Evolutionary conservation across 2,797 vertebrate species (phyloP).

Genomic region (Balearica regulorum): DNA sequence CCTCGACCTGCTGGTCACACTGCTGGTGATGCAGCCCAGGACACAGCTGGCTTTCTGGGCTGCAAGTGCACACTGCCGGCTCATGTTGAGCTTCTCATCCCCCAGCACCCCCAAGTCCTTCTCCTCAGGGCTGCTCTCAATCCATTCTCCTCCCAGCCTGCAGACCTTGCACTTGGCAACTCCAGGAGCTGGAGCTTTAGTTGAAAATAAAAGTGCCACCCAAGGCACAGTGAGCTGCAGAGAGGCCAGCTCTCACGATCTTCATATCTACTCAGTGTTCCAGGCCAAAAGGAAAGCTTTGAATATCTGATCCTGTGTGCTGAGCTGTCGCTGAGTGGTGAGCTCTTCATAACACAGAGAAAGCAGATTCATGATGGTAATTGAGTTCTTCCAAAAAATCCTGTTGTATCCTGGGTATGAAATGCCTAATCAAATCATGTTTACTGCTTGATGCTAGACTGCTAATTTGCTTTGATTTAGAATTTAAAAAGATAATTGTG

Average conservation of each 20-base stretch:
- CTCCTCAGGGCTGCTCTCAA: neutral
- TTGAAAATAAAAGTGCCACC: neutral
- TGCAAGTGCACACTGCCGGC: accelerated
- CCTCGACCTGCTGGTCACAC: accelerated
- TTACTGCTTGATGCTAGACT: neutral
- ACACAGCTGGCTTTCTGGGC: neutral
- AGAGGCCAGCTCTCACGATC: neutral
- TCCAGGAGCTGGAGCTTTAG: neutral
- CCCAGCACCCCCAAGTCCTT: neutral
- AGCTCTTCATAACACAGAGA: neutral
- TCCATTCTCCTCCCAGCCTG: neutral
- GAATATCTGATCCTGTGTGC: neutral
- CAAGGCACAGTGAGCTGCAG: neutral
- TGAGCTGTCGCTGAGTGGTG: neutral
- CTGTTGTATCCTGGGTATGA: neutral
- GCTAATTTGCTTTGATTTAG: conserved; percentile 58
- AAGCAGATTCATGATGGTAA: neutral
- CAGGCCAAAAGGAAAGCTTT: neutral
- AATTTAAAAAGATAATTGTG: conserved; percentile 33
- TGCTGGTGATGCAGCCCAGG: neutral
- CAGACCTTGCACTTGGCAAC: no score
- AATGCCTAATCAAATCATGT: conserved; percentile 52
- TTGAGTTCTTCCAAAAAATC: neutral
- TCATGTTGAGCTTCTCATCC: neutral
- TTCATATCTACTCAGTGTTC: neutral